Evolutionary conservation across 2,113 vertebrate genomes (phyloP), one percentile per base, ranked within the genome.

Genomic region (Benthochromis sp.): DNA sequence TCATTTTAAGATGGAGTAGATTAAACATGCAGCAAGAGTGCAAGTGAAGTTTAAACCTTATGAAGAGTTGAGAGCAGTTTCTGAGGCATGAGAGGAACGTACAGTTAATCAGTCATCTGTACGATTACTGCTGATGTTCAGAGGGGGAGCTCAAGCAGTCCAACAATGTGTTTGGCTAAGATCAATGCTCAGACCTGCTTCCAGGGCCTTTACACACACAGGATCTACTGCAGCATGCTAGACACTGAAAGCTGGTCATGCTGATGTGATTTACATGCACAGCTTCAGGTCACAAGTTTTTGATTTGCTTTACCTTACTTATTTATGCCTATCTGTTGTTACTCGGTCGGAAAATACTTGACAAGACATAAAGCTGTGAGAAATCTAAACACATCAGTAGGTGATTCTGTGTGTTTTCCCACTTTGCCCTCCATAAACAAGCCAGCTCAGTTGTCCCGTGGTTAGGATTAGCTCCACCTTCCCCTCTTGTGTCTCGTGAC

Each of bases 401-500:
- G 83, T 85, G 84, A 89, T 45, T 85, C 29, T 89, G 57, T 55
- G 24, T 82, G 31, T 45, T 47, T 43, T 45, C 40, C 27, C 11
- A 17, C 12, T 43, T 82, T 90, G 85, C 34, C 80, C 66, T 83
- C 53, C 36, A 16, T 83, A 81, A 79, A 55, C 54, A 57, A 86
- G 73, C 55, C 54, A 21, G 86, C 89, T 94, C 80, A 93, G 90
- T 90, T 90, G 88, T 95, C 93, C 71, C 92, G 16, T 95, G 95
- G 89, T 92, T 92, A 45, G 88, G 90, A 95, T 96, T 95, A 95
- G 43, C 84, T 45, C 24, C 29, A 59, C 38, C 78, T 66, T 84
- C 8, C 73, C 63, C 7, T 1, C 36, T 34, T 5, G 5, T 31
- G 24, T 11, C 81, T 86, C 8, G 8, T 31, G 71, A 88, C 88